These are phyloP conservation scores for Sebastes umbrosus DNA, from an alignment of 2,797 vertebrate genomes.

Conservation along the genomic window DNA sequence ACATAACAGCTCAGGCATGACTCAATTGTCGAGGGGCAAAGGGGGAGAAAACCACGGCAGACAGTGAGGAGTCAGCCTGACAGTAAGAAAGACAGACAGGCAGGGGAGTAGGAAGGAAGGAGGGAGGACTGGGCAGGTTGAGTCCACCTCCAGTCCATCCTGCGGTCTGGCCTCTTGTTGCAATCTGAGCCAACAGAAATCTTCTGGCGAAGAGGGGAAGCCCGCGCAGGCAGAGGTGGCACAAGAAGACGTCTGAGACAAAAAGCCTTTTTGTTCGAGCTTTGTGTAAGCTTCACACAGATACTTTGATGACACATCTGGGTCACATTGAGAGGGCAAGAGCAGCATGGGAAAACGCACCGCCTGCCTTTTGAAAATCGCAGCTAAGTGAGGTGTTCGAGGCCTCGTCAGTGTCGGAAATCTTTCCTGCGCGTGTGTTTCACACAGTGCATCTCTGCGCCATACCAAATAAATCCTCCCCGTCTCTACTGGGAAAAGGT, in stretches of 20 bases:
- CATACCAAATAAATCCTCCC: slow-evolving; percentile 40
- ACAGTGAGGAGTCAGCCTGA: slow-evolving; percentile 68
- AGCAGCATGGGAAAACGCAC: slow-evolving; percentile 13
- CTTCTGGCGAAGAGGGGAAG: slow-evolving; percentile 23
- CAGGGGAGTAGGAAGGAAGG: background rate
- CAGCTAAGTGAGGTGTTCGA: slow-evolving; percentile 28
- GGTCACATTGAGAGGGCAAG: slow-evolving; percentile 32
- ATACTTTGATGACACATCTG: slow-evolving; percentile 51
- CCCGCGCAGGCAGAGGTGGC: background rate
- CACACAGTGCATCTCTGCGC: background rate
- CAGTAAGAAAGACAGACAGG: slow-evolving; percentile 43
- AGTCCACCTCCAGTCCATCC: slow-evolving; percentile 46
- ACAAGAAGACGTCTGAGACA: slow-evolving; percentile 18
- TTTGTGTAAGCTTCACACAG: slow-evolving; percentile 17
- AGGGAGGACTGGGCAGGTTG: slow-evolving; percentile 48
- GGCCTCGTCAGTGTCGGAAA: slow-evolving; percentile 9
- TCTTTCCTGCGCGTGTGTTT: slow-evolving; percentile 17
- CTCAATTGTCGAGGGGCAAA: slow-evolving; percentile 51
- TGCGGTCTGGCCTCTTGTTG: slow-evolving; percentile 54
- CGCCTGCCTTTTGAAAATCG: slow-evolving; percentile 4
- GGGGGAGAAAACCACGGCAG: slow-evolving; percentile 54
- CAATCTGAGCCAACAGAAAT: slow-evolving; percentile 41
- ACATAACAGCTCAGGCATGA: slow-evolving; percentile 34
- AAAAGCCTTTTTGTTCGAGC: slow-evolving; percentile 32
- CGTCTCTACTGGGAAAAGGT: slow-evolving; percentile 18